phyloP scores from a whole-genome alignment of 2,797 vertebrate genomes.

The Myripristis jacobus region DNA sequence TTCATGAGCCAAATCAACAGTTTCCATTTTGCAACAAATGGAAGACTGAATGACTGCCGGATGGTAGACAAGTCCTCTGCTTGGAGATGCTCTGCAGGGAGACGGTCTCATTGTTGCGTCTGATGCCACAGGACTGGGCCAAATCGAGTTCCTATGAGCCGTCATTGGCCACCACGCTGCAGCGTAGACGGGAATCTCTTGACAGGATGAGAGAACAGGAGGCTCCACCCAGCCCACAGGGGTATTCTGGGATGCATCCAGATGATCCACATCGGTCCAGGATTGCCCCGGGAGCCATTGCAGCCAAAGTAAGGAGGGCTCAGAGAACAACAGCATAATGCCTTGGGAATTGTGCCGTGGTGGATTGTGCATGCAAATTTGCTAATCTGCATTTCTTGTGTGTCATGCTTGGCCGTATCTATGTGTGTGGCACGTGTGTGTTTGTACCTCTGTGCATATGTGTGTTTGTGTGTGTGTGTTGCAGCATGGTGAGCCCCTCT shows the following conservation, averaged over 20 bases:
- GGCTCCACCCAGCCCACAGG: constrained; percentile 77
- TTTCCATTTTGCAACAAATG: constrained; percentile 21
- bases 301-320: constrained; percentile 87
- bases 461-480: constrained; percentile 28
- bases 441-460: constrained; percentile 30
- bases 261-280: constrained; percentile 87
- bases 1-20: constrained; percentile 59
- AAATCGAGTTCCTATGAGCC: constrained; percentile 91
- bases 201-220: constrained; percentile 90
- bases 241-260: constrained; percentile 75
- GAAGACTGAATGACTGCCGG: constrained; percentile 43
- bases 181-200: constrained; percentile 89
- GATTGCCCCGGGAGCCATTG: constrained; percentile 85
- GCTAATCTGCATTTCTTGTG: constrained; percentile 44
- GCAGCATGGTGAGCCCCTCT: constrained; percentile 93
- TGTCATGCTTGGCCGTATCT: constrained; percentile 7
- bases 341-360: neutral
- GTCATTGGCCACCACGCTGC: constrained; percentile 82
- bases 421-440: constrained; percentile 14
- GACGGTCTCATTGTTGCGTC: constrained; percentile 55
- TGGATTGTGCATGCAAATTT: constrained; percentile 37
- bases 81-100: constrained; percentile 13
- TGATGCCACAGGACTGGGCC: constrained; percentile 90
- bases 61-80: constrained; percentile 20
- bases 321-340: constrained; percentile 10